Evolutionary conservation across 2,113 vertebrate genomes (phyloP).

Genomic region (Tragelaphus imberbis): DNA sequence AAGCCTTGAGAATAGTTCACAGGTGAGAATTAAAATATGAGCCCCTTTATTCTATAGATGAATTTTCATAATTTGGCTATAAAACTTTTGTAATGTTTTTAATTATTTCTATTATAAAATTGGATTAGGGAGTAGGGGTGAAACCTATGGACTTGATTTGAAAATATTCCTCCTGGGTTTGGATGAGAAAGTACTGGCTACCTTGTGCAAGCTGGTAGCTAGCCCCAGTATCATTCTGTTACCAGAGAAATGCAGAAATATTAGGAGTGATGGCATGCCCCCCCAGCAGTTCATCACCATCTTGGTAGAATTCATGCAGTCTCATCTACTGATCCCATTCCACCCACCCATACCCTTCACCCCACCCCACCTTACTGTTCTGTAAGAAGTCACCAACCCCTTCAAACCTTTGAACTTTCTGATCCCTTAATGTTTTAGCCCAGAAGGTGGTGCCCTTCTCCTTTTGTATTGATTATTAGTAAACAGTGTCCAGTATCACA

Average conservation of each 20-base stretch:
- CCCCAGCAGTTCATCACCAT: not conserved
- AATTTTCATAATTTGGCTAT: not conserved
- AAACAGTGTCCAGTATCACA: not conserved
- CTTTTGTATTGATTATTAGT: not conserved
- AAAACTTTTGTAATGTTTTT: not conserved
- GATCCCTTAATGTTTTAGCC: not conserved
- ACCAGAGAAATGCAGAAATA: not conserved
- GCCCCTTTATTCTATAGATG: not conserved
- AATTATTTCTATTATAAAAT: not conserved
- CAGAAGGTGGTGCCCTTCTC: not conserved
- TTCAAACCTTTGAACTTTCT: not conserved
- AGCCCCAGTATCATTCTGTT: not conserved
- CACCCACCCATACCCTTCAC: not conserved
- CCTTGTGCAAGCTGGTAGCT: not conserved
- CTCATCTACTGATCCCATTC: not conserved
- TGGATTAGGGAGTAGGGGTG: not conserved
- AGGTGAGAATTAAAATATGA: not conserved
- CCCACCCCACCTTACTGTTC: not conserved
- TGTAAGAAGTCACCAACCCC: not conserved
- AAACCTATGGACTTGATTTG: not conserved
- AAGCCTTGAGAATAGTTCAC: not conserved
- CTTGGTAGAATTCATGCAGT: not conserved
- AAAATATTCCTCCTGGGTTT: not conserved
- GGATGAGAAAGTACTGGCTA: not conserved
- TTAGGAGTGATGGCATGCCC: accelerated